Percentiles rank a stretch among this genome's conserved stretches.
Evolutionary conservation across 2,113 vertebrate genomes (phyloP).

Genomic region (Boulengeromyrus knoepffleri): DNA sequence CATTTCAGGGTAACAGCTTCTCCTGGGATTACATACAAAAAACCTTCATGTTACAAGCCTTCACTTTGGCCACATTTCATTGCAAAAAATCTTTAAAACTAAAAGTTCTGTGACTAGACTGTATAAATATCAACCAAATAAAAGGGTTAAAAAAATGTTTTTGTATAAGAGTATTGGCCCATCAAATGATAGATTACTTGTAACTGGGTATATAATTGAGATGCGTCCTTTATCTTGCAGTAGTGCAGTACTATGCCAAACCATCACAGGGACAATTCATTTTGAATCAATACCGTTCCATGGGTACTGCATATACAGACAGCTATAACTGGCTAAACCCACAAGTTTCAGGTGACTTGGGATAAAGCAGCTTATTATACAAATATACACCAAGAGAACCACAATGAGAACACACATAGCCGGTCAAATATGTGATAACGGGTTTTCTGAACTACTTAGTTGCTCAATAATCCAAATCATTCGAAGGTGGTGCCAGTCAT

Average conservation of each 20-base stretch:
- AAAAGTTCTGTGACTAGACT: neutral
- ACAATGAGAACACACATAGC: neutral
- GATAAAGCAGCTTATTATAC: neutral
- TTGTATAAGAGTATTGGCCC: neutral
- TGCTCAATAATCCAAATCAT: neutral
- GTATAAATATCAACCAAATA: neutral
- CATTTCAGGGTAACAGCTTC: neutral
- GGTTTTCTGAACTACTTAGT: neutral
- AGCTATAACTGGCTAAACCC: neutral
- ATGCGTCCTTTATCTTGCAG: neutral
- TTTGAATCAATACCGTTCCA: neutral
- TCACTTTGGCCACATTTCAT: neutral
- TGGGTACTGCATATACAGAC: neutral
- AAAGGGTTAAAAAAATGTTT: neutral
- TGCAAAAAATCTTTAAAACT: neutral
- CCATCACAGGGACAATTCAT: neutral
- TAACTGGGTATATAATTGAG: neutral
- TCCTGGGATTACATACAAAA: neutral
- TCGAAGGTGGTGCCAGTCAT: neutral
- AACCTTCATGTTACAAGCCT: neutral
- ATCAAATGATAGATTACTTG: neutral
- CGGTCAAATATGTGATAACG: neutral
- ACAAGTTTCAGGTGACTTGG: neutral
- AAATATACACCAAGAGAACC: neutral
- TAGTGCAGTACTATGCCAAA: neutral